Base-by-base conservation (phyloP, 1,140 invertebrate species). In the Eumeta japonica region DNA sequence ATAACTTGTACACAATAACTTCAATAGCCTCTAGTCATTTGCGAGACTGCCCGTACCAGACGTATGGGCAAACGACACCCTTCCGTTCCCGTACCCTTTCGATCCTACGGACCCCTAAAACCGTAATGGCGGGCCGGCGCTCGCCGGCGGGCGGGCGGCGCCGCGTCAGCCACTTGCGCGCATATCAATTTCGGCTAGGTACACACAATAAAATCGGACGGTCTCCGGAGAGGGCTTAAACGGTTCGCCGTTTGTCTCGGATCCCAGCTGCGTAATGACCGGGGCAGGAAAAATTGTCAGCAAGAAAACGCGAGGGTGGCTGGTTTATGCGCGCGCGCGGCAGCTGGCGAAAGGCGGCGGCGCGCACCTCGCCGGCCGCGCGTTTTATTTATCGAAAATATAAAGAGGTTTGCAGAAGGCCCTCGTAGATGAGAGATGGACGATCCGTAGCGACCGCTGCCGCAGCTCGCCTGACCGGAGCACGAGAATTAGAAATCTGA, bases 331-430 rank as follows among this genome's bases (percentile, higher is more conserved):
- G 66, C 65, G 62, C 55, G 48, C 55, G 59, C 59, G 58, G 58
- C 68, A 71, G 61, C 58, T 71, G 68, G 64, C 55, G 58, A n/a
- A n/a, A n/a, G n/a, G n/a, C 47, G 49, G 39, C 46, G 35, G 45
- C 29, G 68, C 68, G 71, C 71, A 73, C 62, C 68, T 73, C 58
- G 68, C 68, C 68, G 71, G 71, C 68, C 62, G 62, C 62, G 66
- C 62, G 68, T 73, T 73, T 73, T 73, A 73, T 74, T 74, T 74
- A 74, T 74, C 70, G 70, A 71, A 71, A 71, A 71, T 74, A 74
- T 74, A 71, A 74, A 70, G 58, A 64, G 66, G 71, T 74, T 74
- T 74, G 60, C 70, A 52, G 62, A 67, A 60, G 58, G 52, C 52
- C 58, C 48, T 65, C 66, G 64, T 68, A 68, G 68, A 71, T 60